Evolutionary conservation across 2,888 invertebrate species (phyloP).

Genomic region (Ennomos quercinarius): DNA sequence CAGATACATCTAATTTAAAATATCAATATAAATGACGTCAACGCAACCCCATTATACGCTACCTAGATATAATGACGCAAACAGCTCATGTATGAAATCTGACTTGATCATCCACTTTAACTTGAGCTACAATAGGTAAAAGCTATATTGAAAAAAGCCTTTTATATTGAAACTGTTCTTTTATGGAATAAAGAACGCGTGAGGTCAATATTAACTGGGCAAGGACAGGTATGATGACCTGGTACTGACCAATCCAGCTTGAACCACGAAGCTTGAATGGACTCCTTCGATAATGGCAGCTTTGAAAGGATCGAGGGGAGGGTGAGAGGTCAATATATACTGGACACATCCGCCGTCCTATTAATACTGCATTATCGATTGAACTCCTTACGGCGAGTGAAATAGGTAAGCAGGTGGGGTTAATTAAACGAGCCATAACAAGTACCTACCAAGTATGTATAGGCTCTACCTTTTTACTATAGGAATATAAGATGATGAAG

Average conservation of each 20-base stretch:
- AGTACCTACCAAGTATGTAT: too few relatives aligned
- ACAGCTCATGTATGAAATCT: neutral
- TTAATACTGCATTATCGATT: conserved; percentile 63
- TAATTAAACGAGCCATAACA: neutral
- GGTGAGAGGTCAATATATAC: conserved; percentile 2
- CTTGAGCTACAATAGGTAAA: neutral
- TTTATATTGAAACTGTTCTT: neutral
- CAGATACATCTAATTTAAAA: too few relatives aligned
- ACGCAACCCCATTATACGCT: too few relatives aligned
- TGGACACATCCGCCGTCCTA: conserved; percentile 45
- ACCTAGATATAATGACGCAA: too few relatives aligned
- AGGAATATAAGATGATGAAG: too few relatives aligned
- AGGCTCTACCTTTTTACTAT: too few relatives aligned
- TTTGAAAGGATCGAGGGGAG: neutral
- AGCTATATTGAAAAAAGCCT: neutral
- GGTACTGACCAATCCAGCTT: conserved; percentile 11
- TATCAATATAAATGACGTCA: too few relatives aligned
- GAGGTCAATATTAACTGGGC: conserved; percentile 1
- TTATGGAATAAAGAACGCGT: neutral
- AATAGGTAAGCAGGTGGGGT: neutral
- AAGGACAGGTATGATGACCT: conserved; percentile 5
- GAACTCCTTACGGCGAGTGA: neutral
- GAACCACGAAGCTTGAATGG: conserved; percentile 23
- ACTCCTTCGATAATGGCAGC: neutral
- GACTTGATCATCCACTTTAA: neutral